phyloP scores from a whole-genome alignment of 1,140 invertebrate genomes.

The Penaeus chinensis region DNA sequence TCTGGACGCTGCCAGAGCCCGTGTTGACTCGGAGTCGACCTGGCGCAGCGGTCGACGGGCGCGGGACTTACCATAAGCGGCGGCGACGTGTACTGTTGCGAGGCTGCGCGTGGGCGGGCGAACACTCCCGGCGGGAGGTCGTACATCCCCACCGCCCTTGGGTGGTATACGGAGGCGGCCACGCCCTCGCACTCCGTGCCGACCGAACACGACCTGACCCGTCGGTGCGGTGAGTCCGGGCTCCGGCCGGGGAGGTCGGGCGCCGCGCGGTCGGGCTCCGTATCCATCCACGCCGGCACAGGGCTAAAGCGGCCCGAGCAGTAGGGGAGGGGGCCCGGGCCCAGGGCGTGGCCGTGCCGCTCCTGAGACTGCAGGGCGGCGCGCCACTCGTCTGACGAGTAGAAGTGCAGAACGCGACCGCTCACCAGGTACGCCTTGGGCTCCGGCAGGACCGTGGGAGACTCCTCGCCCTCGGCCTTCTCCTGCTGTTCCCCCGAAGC shows the following conservation, averaged over 20 bases:
- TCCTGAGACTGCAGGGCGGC: slow-evolving; percentile 31
- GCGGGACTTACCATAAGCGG: slow-evolving; percentile 2
- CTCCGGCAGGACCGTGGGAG: too few species aligned
- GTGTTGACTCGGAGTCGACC: too few species aligned
- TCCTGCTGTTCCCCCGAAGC: too few species aligned
- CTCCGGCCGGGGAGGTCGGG: neutral
- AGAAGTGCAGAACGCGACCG: slow-evolving; percentile 42
- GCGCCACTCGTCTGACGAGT: slow-evolving; percentile 47
- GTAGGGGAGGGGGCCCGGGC: neutral
- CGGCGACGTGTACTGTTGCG: slow-evolving; percentile 3
- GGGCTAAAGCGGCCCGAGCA: neutral
- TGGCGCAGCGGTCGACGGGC: neutral
- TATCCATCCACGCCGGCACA: neutral
- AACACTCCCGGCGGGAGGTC: too few species aligned
- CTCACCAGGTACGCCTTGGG: slow-evolving; percentile 40
- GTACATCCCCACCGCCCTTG: neutral
- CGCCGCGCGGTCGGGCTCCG: neutral
- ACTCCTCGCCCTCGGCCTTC: too few species aligned
- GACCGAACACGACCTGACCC: neutral
- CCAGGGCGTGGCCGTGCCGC: neutral
- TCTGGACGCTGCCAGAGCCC: too few species aligned
- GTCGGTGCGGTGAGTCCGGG: neutral
- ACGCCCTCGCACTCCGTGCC: neutral
- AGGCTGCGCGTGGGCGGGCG: neutral
- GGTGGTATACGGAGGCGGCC: neutral